Evolutionary conservation across 2,888 invertebrate genomes (phyloP), one percentile per base, ranked within the genome.

Genomic region (Patella ulyssiponensis): DNA sequence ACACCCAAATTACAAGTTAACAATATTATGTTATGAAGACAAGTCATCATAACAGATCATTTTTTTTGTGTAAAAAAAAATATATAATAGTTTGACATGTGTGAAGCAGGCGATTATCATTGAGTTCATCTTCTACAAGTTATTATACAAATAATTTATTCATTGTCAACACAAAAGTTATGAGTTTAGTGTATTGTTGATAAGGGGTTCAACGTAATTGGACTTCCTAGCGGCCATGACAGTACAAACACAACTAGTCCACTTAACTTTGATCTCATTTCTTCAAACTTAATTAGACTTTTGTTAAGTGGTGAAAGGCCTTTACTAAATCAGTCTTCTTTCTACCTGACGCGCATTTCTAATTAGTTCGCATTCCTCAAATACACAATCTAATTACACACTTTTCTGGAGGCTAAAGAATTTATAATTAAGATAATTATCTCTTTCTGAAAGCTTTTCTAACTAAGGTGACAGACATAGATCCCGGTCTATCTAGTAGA

Each of bases 321-420:
- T 69, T 73, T 73, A 73, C 73, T 53, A 64, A 77, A 71, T 70
- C 74, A 69, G 58, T 70, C 56, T 69, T 53, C 54, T 56, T 51
- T 71, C 70, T 74, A 77, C 77, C 74, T 77, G 77, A 77, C 77
- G 74, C 71, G 77, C 77, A 77, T 77, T 74, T 69, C 77, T 77
- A 77, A 77, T 77, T 71, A 71, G 74, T 33, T 52, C 52, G 33
- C 74, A 70, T 64, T 64, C 64, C 64, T 64, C 64, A 64, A 64
- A 64, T 64, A 64, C 64, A 64, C 64, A 64, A 64, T 64, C 64
- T 64, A 64, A 64, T 64, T 64, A 64, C 64, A 64, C 64, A 64
- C 64, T 64, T 64, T 64, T 64, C 64, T 64, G n/a, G 64, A 64
- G 64, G 64, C 64, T 64, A 64, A 64, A 64, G 64, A 64, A 64